Evolutionary conservation across 30 jellyfish, hydroid and myxozoan genomes (phyloP), one percentile per base, ranked within the genome.

Genomic region (Phacellophora camtschatica): DNA sequence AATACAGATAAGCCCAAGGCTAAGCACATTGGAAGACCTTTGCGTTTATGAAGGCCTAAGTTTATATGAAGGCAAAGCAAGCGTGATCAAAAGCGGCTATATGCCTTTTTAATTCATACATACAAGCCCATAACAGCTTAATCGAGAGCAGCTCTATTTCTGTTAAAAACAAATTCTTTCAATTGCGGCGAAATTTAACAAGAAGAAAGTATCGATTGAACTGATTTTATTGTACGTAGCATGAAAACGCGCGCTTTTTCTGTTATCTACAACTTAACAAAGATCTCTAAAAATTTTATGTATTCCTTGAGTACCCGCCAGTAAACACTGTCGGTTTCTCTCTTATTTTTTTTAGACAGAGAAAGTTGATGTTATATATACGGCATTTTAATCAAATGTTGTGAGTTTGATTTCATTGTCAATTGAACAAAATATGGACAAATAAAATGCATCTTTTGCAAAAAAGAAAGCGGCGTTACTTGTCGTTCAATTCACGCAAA

Each of bases 1-100:
- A 80, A 69, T 84, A 35, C 19, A 77, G 91, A 80, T 80, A 64
- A 73, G 86, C 45, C 31, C 48, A 28, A 56, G n/a, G n/a, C n/a
- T n/a, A n/a, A n/a, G n/a, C n/a, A n/a, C n/a, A n/a, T n/a, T n/a
- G n/a, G n/a, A n/a, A n/a, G n/a, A n/a, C n/a, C n/a, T n/a, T n/a
- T n/a, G n/a, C n/a, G n/a, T n/a, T n/a, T n/a, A n/a, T n/a, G n/a
- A n/a, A n/a, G n/a, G n/a, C n/a, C n/a, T n/a, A n/a, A n/a, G n/a
- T n/a, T n/a, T n/a, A n/a, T n/a, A n/a, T n/a, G n/a, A n/a, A n/a
- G n/a, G n/a, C n/a, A n/a, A n/a, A n/a, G n/a, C n/a, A n/a, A n/a
- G n/a, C n/a, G n/a, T n/a, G n/a, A n/a, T n/a, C 33, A 73, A 49
- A 53, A 53, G 86, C 86, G 86, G 86, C 74, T 27, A 42, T 36